Percentiles rank a stretch among this genome's conserved stretches.
These are phyloP conservation scores for Trichomalopsis sarcophagae DNA, from an alignment of 1,140 invertebrate species.

Conservation along the genomic window DNA sequence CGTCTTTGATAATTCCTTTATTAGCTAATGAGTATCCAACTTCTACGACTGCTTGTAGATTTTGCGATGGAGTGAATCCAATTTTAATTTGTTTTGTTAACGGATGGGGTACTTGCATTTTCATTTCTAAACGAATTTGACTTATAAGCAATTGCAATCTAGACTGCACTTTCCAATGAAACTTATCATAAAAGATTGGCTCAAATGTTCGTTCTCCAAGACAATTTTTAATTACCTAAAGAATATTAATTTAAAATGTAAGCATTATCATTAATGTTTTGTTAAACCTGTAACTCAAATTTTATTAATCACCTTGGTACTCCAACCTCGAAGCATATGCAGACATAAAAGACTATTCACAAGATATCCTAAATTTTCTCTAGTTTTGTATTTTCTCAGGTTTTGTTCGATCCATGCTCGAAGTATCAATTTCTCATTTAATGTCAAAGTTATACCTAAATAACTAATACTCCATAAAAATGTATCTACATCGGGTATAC, in stretches of 20 bases:
- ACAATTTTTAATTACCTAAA: slow-evolving; percentile 49
- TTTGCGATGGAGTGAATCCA: slow-evolving; percentile 25
- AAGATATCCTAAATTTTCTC: slow-evolving; percentile 13
- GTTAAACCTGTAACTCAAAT: background rate
- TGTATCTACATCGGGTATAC: slow-evolving; percentile 53
- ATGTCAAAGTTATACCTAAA: slow-evolving; percentile 36
- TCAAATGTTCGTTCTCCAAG: slow-evolving; percentile 48
- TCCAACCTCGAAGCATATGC: slow-evolving; percentile 8
- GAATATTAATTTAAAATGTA: slow-evolving; percentile 4
- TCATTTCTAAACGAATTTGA: slow-evolving; percentile 52
- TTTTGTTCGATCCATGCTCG: background rate
- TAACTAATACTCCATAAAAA: slow-evolving; percentile 50
- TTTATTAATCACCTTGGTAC: slow-evolving; percentile 7
- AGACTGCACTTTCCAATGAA: slow-evolving; percentile 49
- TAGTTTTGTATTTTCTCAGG: background rate
- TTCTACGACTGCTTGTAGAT: slow-evolving; percentile 39
- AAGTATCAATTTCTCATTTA: slow-evolving; percentile 13
- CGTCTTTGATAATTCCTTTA: slow-evolving; percentile 33
- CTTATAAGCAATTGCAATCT: slow-evolving; percentile 52
- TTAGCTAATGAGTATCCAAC: slow-evolving; percentile 21
- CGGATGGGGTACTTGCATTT: slow-evolving; percentile 25
- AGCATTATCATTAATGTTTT: background rate
- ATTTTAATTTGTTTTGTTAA: slow-evolving; percentile 28
- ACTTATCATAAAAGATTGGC: slow-evolving; percentile 36
- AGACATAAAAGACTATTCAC: slow-evolving; percentile 22